Base-by-base conservation (phyloP, 2,888 invertebrate species). In the Cheilosia urbana region DNA sequence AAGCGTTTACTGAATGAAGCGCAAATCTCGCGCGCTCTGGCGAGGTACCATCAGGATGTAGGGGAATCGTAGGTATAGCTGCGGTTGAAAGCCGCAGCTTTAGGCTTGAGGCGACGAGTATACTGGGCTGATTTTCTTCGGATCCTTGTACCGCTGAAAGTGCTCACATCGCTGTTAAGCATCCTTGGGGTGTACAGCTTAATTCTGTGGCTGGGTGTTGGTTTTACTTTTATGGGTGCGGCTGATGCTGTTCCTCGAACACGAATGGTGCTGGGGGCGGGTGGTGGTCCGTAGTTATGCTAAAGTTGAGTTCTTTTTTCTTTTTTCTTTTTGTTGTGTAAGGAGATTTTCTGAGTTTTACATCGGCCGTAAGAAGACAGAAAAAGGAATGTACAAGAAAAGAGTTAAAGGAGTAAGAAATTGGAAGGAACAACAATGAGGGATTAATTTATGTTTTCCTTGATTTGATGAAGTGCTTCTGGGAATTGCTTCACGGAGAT, bases 51-150 rank as follows among this genome's bases (percentile, higher is more conserved):
- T 30, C 13, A 37, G 9, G n/a, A 37, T 49, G 45, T 1, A 27
- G 15, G 3, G 34, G 13, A n/a, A 30, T 21, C 17, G 47, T n/a
- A 37, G 51, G 30, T 27, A 45, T 11, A 30, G 45, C 13, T 60
- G 51, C 55, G 63, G 63, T 75, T 73, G n/a, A 55, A 79, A 75
- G 60, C 84, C 76, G 60, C 76, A 80, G 60, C 75, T 55, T 84
- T 75, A 84, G 84, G 84, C 84, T 85, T 76, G 75, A 69, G 80
- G 84, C 80, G 58, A 85, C 17, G 42, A 76, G 65, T 81, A 45
- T 77, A 77, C 81, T 77, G 60, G 72, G 81, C 65, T 81, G 80
- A 77, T 76, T 81, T 76, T 71, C 53, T 47, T 40, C 2, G 77
- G 30, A 53, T 77, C 45, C 15, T 37, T 40, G 42, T 47, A 45